phyloP scores from a whole-genome alignment of 1,140 invertebrate species.

The Sarcophaga bullata region DNA sequence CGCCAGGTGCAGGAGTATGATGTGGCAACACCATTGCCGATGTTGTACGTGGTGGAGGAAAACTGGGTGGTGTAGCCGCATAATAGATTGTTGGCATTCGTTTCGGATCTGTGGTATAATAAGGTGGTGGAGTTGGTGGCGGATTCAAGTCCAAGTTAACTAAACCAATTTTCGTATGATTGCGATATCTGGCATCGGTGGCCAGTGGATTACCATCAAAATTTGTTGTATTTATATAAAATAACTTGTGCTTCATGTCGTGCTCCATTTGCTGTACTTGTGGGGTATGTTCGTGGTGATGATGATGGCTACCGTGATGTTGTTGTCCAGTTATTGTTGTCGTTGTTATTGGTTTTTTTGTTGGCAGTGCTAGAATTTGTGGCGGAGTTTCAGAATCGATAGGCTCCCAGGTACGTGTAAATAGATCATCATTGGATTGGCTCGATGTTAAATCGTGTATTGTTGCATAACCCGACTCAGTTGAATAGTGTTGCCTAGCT shows the following conservation, averaged over 20 bases:
- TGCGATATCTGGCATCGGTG: slow-evolving; percentile 16
- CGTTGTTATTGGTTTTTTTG: slow-evolving; percentile 43
- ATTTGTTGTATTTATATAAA: slow-evolving; percentile 46
- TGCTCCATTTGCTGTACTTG: slow-evolving; percentile 40
- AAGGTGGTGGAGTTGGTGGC: slow-evolving; percentile 36
- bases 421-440: slow-evolving; percentile 57
- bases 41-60: slow-evolving; percentile 57
- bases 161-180: slow-evolving; percentile 44
- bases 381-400: slow-evolving; percentile 20
- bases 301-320: slow-evolving; percentile 52
- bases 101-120: slow-evolving; percentile 44
- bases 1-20: slow-evolving; percentile 48
- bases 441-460: slow-evolving; percentile 60
- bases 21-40: slow-evolving; percentile 24
- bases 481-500: slow-evolving; percentile 46
- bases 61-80: slow-evolving; percentile 56
- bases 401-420: slow-evolving; percentile 53
- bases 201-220: slow-evolving; percentile 43
- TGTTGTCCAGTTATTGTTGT: slow-evolving; percentile 43
- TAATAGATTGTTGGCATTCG: slow-evolving; percentile 47
- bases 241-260: slow-evolving; percentile 44
- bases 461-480: slow-evolving; percentile 59
- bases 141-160: slow-evolving; percentile 38
- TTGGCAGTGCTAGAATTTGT: slow-evolving; percentile 44
- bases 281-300: slow-evolving; percentile 30